phyloP scores from a whole-genome alignment of 2,888 invertebrate genomes.

The Gibbula magus region DNA sequence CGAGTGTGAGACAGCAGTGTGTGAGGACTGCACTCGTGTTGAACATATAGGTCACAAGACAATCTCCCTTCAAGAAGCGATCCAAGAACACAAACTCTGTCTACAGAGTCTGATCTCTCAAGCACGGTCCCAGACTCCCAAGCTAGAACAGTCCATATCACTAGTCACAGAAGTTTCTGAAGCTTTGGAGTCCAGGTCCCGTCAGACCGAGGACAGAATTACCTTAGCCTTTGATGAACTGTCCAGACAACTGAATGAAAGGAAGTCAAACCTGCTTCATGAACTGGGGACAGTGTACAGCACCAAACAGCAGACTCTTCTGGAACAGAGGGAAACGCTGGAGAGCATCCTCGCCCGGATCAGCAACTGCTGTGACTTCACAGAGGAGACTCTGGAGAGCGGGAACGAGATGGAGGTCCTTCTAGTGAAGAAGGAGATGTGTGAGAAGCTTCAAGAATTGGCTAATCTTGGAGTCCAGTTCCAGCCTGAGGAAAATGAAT shows the following conservation, averaged over 20 bases:
- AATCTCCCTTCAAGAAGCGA: slow-evolving; percentile 75
- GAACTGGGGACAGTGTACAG: slow-evolving; percentile 70
- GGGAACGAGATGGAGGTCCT: slow-evolving; percentile 77
- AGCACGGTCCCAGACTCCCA: slow-evolving; percentile 71
- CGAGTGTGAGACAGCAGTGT: slow-evolving; percentile 77
- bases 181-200: slow-evolving; percentile 56
- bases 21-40: slow-evolving; percentile 76
- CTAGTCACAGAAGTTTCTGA: slow-evolving; percentile 62
- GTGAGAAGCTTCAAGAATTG: slow-evolving; percentile 75
- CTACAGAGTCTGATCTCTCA: slow-evolving; percentile 68
- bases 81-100: slow-evolving; percentile 73
- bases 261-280: slow-evolving; percentile 68
- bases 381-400: slow-evolving; percentile 76
- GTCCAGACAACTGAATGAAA: slow-evolving; percentile 65
- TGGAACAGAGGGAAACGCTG: slow-evolving; percentile 71
- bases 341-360: slow-evolving; percentile 74
- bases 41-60: slow-evolving; percentile 76
- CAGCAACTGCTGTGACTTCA: slow-evolving; percentile 76
- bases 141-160: slow-evolving; percentile 68
- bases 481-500: slow-evolving; percentile 73
- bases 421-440: slow-evolving; percentile 77
- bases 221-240: slow-evolving; percentile 72
- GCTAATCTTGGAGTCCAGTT: slow-evolving; percentile 59
- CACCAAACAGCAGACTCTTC: slow-evolving; percentile 71
- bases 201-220: slow-evolving; percentile 67